Evolutionary conservation across 2,797 vertebrate genomes (phyloP).

Genomic region (Mus minutoides): DNA sequence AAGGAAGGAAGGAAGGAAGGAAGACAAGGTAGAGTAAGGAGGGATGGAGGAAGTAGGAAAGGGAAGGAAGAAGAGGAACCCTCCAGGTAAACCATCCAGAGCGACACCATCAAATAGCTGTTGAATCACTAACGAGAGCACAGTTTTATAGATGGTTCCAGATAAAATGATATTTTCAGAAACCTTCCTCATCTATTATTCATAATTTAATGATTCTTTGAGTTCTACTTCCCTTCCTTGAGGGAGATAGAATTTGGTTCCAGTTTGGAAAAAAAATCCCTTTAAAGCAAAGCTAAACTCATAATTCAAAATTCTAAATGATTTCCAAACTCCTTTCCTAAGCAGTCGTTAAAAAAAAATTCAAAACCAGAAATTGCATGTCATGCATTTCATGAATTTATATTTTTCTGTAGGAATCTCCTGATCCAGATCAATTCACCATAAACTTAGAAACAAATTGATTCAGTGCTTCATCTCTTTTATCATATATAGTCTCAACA

Average conservation of each 20-base stretch:
- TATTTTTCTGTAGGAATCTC: background rate
- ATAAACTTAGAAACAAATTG: background rate
- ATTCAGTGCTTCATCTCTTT: slow-evolving; percentile 1
- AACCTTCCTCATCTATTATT: background rate
- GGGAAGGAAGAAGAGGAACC: background rate
- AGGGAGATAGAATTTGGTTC: background rate
- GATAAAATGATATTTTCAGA: background rate
- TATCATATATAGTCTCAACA: background rate
- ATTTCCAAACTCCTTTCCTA: background rate
- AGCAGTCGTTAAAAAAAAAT: background rate
- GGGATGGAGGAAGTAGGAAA: background rate
- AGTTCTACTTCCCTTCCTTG: background rate
- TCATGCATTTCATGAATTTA: background rate
- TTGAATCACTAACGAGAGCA: background rate
- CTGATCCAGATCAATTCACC: background rate
- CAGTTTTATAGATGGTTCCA: background rate
- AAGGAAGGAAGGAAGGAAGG: background rate
- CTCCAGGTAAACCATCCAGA: background rate
- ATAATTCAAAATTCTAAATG: background rate
- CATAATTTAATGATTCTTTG: background rate
- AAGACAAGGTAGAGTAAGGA: too few relatives aligned
- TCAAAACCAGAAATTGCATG: background rate
- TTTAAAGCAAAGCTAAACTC: background rate
- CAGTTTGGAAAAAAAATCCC: background rate
- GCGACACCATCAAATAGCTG: background rate